Base-by-base conservation (phyloP, 2,113 vertebrate genomes). In the Psophia crepitans region DNA sequence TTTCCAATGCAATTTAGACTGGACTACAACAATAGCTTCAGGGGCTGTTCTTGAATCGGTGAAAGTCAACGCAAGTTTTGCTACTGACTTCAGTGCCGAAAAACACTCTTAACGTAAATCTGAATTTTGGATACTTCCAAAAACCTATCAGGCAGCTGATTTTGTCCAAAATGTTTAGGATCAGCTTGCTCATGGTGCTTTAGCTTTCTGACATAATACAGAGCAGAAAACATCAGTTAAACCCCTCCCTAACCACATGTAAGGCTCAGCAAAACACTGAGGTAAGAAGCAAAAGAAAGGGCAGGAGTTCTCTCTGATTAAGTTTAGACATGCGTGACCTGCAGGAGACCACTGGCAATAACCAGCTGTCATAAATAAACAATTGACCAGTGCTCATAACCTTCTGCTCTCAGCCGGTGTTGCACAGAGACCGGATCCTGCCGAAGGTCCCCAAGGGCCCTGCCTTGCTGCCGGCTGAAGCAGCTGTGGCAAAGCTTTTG, bases 401-500 rank as follows among this genome's bases (percentile, higher is more conserved):
- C 11, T 86, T 79, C 54, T 90, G 63, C 37, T 88, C 41, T 86
- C 6, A 0, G 37, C 8, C 70, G 68, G 33, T 9, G 61, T 75
- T 56, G 69, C 53, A 79, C 1, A 6, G 48, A 65, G 66, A 57
- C 28, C 2, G 2, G n/a, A 75, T 57, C 30, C 37, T 73, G 39
- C 30, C 3, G 4, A 79, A 82, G 46, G 54, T 37, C 69, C 22
- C 74, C 1, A 0, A 46, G n/a, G 74, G 23, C 54, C 23, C 58
- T 48, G n/a, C 46, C 61, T 57, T 0, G 0, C n/a, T 48, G 66
- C 13, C 1, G 0, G 17, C 66, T 90, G 84, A 74, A 86, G 46
- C 75, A 95, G 84, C 87, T 94, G 82, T 84, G 73, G 68, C 56
- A 93, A 92, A 93, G 46, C 23, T 71, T 66, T 84, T 87, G 27